These are phyloP conservation scores for Chlorocebus sabaeus DNA, from an alignment of 2,113 vertebrate species.

Conservation along the genomic window DNA sequence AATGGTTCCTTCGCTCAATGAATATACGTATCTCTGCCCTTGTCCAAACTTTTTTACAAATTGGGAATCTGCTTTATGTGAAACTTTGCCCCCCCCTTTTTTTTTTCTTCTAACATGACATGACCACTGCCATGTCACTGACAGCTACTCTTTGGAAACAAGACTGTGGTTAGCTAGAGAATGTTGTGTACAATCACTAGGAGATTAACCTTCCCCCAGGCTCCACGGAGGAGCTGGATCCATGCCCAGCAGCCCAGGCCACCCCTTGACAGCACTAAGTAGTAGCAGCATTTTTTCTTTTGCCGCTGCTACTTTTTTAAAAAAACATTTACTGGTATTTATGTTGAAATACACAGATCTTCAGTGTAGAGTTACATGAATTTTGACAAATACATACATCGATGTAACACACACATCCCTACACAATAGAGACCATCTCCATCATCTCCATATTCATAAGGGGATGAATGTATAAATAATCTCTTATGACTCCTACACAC, in stretches of 20 bases:
- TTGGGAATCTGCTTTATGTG: not conserved
- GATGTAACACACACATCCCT: not conserved
- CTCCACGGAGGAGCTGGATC: not conserved
- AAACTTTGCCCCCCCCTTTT: not conserved
- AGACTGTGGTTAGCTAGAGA: not conserved
- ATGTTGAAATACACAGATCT: not conserved
- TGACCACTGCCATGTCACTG: not conserved
- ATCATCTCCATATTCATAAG: not conserved
- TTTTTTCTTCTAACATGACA: not conserved
- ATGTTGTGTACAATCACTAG: not conserved
- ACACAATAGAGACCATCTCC: not conserved
- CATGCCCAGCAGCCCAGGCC: not conserved
- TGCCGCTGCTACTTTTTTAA: not conserved
- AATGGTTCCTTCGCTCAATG: not conserved
- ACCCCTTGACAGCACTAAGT: no score
- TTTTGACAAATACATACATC: not conserved
- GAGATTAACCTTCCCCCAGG: not conserved
- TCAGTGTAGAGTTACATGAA: not conserved
- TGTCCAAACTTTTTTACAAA: not conserved
- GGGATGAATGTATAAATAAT: no score
- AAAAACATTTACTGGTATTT: not conserved
- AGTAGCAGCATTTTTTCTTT: not conserved
- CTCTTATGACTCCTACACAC: no score
- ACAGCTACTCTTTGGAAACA: not conserved
- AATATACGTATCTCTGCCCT: not conserved